Base-by-base conservation (phyloP, 2,797 vertebrate species). In the Pempheris klunzingeri region DNA sequence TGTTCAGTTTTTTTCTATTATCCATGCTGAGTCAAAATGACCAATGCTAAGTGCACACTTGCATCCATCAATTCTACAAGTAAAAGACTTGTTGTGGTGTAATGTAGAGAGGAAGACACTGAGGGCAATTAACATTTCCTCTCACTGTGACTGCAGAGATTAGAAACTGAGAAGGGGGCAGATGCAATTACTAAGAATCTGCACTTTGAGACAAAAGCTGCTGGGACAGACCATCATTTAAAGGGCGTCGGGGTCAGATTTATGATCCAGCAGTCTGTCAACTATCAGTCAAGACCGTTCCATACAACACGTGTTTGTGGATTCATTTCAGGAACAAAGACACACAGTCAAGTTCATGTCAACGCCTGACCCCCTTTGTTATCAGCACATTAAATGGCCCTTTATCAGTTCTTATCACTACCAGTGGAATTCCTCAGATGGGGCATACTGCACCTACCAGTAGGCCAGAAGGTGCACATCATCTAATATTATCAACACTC, bases 181-280 rank as follows among this genome's bases (percentile, higher is more conserved):
- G 28, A 78, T 52, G 65, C 58, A 81, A 71, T 77, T 80, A 74
- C 49, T 28, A 47, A 28, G 28, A 59, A 77, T 65, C 15, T 12
- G 41, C 44, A 74, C 44, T 59, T 53, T 71, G 39, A 77, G 30
- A 59, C 34, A 52, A 79, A 60, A 54, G 49, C 71, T 38, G 59
- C 44, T 54, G 59, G 69, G 63, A 65, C 32, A 74, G 59, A 81
- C 34, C 54, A 49, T 36, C 32, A 55, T 43, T 82, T 38, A 53
- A 22, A 44, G 26, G 47, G 17, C 53, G 12, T 26, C 17, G 14
- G 43, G 30, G 34, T 64, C 59, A 49, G 54, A 78, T 71, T 61
- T 30, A 71, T 72, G 66, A 65, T 53, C 24, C 53, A 41, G 52
- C 14, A 64, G 26, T 20, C 2, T 13, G 63, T 53, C 22, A 30